Evolutionary conservation across 1,140 invertebrate genomes (phyloP), one percentile per base, ranked within the genome.

Genomic region (Caenorhabditis tropicalis): DNA sequence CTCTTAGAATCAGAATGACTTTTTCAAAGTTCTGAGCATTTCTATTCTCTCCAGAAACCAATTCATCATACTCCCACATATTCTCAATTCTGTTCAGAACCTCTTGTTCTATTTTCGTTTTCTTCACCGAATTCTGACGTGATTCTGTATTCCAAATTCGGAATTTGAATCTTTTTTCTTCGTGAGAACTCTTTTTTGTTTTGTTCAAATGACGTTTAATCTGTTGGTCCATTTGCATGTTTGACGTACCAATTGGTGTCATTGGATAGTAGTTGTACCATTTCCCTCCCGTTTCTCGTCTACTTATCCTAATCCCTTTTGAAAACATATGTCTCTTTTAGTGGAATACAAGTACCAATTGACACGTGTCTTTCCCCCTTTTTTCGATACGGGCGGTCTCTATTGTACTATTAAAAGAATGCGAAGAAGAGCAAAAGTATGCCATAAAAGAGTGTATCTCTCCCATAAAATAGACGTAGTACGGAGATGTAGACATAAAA

Each of bases 281-380:
- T 70, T 36, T 33, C 9, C 10, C 16, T n/a, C 33, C 58, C 15
- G 3, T 33, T 33, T 33, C 7, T 43, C 36, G 12, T 43, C 5
- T 43, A 74, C 33, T 43, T 43, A 74, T 31, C n/a, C 65, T 74
- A 74, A 74, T 74, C 65, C 65, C 65, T 74, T 74, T 21, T 43
- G 43, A 74, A 74, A 74, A 74, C 65, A 74, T 74, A 74, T 74
- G 65, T 74, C 36, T 24, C 43, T 74, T 46, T 74, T 4, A 4
- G 65, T 1, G 39, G 12, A 43, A 12, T 33, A 24, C n/a, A 74
- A 74, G 65, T 74, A 43, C 65, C 65, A 74, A 74, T 74, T 74
- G 65, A 74, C 65, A 74, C 65, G 65, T 74, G 65, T 74, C n/a
- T 10, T 74, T 3, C 27, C 36, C 39, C 12, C 39, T 43, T 43